Percentiles rank a stretch among this genome's conserved stretches.
phyloP scores from a whole-genome alignment of 2,113 vertebrate species.

The Australoheros scitulus region DNA sequence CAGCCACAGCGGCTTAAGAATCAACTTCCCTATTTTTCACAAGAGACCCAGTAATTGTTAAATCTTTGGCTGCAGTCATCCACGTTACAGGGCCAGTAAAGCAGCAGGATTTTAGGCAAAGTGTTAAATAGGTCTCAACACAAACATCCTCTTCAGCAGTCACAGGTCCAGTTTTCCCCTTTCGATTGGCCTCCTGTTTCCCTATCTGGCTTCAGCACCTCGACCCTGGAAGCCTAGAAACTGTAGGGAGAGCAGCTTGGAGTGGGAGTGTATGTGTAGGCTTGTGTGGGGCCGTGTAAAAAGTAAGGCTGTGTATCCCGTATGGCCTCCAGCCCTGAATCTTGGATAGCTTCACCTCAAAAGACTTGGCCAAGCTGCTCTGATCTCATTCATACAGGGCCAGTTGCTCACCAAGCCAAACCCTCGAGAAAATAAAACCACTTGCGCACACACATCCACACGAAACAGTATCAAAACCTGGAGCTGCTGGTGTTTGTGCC shows the following conservation, averaged over 20 bases:
- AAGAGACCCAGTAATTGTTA: background rate
- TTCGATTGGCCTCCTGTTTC: conserved; percentile 29
- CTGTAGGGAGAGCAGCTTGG: conserved; percentile 8
- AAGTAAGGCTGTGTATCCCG: conserved; percentile 34
- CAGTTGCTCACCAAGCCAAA: conserved; percentile 46
- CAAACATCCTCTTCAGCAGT: conserved; percentile 18
- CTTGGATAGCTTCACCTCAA: conserved; percentile 51
- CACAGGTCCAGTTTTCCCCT: conserved; percentile 32
- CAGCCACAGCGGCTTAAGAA: background rate
- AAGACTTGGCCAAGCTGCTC: conserved; percentile 40
- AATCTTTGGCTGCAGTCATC: conserved; percentile 30
- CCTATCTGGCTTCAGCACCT: conserved; percentile 35
- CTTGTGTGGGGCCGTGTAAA: background rate
- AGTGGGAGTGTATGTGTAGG: conserved; percentile 7
- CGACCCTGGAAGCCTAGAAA: conserved; percentile 23
- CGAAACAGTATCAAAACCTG: conserved; percentile 25
- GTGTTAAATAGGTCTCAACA: conserved; percentile 59
- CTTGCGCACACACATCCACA: conserved; percentile 2
- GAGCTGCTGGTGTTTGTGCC: conserved; percentile 29
- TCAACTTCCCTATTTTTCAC: background rate
- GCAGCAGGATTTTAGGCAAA: background rate
- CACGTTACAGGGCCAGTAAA: conserved; percentile 35
- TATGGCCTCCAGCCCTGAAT: conserved; percentile 33
- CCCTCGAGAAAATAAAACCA: conserved; percentile 55
- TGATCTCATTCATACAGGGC: conserved; percentile 63